A percentile compares a stretch with the other conserved stretches of the same genome.
phyloP scores from a whole-genome alignment of 2,888 invertebrate species.

The Drosophila leonis region DNA sequence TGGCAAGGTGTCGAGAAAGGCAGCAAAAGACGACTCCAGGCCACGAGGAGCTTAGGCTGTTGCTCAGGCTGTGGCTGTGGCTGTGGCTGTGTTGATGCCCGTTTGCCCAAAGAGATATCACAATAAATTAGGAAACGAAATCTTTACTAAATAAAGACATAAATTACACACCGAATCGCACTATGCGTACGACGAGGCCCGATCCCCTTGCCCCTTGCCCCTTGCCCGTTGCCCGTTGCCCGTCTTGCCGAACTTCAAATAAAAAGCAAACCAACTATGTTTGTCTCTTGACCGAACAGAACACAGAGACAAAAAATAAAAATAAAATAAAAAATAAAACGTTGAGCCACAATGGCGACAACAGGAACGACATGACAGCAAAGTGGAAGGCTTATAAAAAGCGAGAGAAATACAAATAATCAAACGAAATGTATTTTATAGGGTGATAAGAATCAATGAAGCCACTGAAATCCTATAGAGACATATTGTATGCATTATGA shows the following conservation, averaged over 20 bases:
- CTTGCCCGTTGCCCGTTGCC: constrained; percentile 14
- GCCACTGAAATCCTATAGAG: constrained; percentile 85
- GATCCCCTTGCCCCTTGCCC: constrained; percentile 15
- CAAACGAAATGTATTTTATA: constrained; percentile 85
- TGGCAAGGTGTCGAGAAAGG: constrained; percentile 70
- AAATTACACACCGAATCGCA: constrained; percentile 83
- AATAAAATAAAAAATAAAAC: constrained; percentile 52
- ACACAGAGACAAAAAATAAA: constrained; percentile 21
- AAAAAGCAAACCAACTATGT: constrained; percentile 72
- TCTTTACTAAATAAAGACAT: constrained; percentile 85
- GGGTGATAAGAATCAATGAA: constrained; percentile 86
- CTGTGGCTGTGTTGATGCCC: constrained; percentile 49
- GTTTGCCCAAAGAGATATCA: constrained; percentile 83
- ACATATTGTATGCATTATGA: constrained; percentile 84
- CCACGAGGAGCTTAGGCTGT: constrained; percentile 27
- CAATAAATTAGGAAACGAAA: constrained; percentile 85
- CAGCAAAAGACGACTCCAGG: constrained; percentile 16
- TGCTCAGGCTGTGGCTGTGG: neutral
- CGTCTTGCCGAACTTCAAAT: constrained; percentile 51
- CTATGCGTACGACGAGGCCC: constrained; percentile 64
- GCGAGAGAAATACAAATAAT: constrained; percentile 81
- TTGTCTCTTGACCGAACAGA: constrained; percentile 60
- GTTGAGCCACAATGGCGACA: constrained; percentile 76
- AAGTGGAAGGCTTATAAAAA: constrained; percentile 68
- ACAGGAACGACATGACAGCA: constrained; percentile 60